Evolutionary conservation across 2,888 invertebrate genomes (phyloP).

Genomic region (Automeris io): DNA sequence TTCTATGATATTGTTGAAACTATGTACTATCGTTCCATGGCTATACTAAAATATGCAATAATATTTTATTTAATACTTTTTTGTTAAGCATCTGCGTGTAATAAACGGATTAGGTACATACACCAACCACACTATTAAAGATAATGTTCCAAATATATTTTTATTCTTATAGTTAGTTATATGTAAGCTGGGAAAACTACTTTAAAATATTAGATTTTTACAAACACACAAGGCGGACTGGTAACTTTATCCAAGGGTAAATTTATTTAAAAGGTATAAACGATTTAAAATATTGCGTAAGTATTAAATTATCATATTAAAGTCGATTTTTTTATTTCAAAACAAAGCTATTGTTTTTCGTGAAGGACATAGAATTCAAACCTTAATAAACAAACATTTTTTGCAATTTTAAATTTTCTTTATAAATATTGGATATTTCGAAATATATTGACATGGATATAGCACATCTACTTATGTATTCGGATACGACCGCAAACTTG

Average conservation of each 20-base stretch:
- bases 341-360: too few relatives aligned
- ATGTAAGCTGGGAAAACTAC: slow-evolving; percentile 52
- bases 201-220: slow-evolving; percentile 44
- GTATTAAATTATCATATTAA: neutral
- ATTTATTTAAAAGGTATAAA: neutral
- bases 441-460: slow-evolving; percentile 13
- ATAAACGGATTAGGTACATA: slow-evolving; percentile 39
- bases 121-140: slow-evolving; percentile 45
- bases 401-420: neutral
- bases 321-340: neutral
- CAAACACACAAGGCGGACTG: slow-evolving; percentile 68
- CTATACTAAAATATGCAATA: slow-evolving; percentile 64
- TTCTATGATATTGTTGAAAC: slow-evolving; percentile 70
- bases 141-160: slow-evolving; percentile 41
- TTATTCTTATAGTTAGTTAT: slow-evolving; percentile 44
- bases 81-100: slow-evolving; percentile 58
- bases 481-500: slow-evolving; percentile 1
- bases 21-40: slow-evolving; percentile 71
- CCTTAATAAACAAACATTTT: too few relatives aligned
- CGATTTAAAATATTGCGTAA: neutral
- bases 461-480: slow-evolving; percentile 13
- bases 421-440: slow-evolving; percentile 4
- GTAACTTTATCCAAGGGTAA: slow-evolving; percentile 33
- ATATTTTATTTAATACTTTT: slow-evolving; percentile 49
- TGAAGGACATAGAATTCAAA: too few relatives aligned